phyloP scores from a whole-genome alignment of 2,797 vertebrate genomes.

The Chromobotia macracanthus region DNA sequence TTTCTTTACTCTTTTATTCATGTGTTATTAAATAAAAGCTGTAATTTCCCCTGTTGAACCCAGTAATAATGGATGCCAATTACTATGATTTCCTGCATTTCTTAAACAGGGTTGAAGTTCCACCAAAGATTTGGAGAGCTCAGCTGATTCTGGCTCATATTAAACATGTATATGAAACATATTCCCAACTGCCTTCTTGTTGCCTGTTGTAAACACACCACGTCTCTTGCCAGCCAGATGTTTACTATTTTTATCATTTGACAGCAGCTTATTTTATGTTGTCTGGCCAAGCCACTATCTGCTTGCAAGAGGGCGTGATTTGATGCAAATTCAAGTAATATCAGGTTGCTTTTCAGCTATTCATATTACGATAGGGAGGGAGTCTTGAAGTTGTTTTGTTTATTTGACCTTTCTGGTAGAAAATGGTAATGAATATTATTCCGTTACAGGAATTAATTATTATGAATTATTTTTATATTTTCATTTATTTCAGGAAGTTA shows the following conservation, averaged over 20 bases:
- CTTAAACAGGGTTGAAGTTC: not conserved
- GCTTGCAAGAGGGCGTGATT: conserved; percentile 27
- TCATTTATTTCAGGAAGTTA: conserved; percentile 60
- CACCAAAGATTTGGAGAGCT: not conserved
- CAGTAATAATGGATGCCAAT: not conserved
- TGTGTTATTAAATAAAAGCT: conserved; percentile 28
- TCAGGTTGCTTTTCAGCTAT: conserved; percentile 29
- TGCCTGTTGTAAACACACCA: conserved; percentile 7
- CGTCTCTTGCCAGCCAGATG: conserved; percentile 34
- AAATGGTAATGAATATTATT: conserved; percentile 48
- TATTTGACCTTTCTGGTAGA: conserved; percentile 60
- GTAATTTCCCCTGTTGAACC: conserved; percentile 7
- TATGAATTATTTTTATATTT: conserved; percentile 68
- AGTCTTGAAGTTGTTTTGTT: conserved; percentile 43
- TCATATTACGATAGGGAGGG: conserved; percentile 30
- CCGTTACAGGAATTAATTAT: conserved; percentile 59
- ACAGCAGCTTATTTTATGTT: conserved; percentile 21
- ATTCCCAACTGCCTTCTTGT: conserved; percentile 2
- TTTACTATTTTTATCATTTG: conserved; percentile 40
- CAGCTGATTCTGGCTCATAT: not conserved
- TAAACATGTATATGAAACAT: not conserved
- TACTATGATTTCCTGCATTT: not conserved
- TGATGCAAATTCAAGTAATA: conserved; percentile 55
- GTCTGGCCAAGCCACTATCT: conserved; percentile 8
- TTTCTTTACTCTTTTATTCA: conserved; percentile 33